Evolutionary conservation across 2,113 vertebrate genomes (phyloP), one percentile per base, ranked within the genome.

Genomic region (Hydrochoerus hydrochaeris): DNA sequence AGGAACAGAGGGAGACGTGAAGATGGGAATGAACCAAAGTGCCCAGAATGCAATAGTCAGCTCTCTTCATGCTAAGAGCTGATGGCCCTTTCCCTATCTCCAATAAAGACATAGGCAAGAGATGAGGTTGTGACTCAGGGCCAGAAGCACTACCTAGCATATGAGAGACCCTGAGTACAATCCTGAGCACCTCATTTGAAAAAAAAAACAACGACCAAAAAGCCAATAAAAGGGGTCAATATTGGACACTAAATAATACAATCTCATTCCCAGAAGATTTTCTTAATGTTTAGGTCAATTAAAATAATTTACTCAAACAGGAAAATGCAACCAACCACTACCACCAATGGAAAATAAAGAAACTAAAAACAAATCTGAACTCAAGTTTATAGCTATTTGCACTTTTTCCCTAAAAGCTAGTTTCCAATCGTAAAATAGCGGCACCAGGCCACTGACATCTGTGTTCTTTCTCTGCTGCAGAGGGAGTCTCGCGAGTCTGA

Each of bases 301-400:
- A 81, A 24, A 88, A 58, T 71, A 32, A 91, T 20, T 85, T 89
- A 90, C 20, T 85, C 75, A 67, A 85, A 78, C 26, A 67, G 84
- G 80, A 91, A 94, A 93, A 78, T n/a, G 54, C 5, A 78, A 91
- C 28, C 38, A 84, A 89, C 30, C 7, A 87, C 38, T 46, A 87
- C 20, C 44, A 91, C 17, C 49, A 84, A 10, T 3, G 24, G 17
- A 17, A 16, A 38, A 26, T 6, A 54, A 49, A 57, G 9, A 41
- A 13, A 26, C 17, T 24, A 96, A 93, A 89, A 86, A 57, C 62
- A 65, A 87, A 82, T 52, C 38, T 95, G 44, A 93, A 85, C 49
- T 86, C 41, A 85, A 69, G 26, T 28, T 14, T 71, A 35, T 41
- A 63, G 60, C 52, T 95, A 67, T 71, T 3, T 69, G 14, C 49